phyloP scores from a whole-genome alignment of 1,140 invertebrate species.

The Aphelenchoides besseyi region DNA sequence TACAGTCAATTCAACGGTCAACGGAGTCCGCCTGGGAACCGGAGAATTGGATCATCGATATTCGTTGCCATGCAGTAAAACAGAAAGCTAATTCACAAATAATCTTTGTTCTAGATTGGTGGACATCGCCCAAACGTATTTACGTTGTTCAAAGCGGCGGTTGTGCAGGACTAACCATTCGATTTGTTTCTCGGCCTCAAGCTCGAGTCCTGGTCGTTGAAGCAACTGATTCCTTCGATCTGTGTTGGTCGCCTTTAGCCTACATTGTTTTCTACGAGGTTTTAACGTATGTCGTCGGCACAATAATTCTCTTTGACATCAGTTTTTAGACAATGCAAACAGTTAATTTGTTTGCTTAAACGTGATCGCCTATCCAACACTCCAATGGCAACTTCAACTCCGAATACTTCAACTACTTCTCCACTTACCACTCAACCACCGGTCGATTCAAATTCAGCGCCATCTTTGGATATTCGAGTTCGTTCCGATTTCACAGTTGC shows the following conservation, averaged over 20 bases:
- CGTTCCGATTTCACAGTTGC: constrained; percentile 36
- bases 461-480: background rate
- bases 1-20: background rate
- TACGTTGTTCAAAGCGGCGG: constrained; percentile 17
- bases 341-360: background rate
- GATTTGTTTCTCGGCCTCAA: background rate
- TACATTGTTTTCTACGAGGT: constrained; percentile 48
- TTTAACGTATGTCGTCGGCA: background rate
- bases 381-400: background rate
- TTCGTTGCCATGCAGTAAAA: background rate
- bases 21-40: background rate
- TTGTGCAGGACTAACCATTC: constrained; percentile 38
- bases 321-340: background rate
- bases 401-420: background rate
- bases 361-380: background rate
- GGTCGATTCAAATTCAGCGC: background rate
- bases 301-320: too few species aligned
- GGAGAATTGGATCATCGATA: constrained; percentile 5
- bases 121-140: background rate
- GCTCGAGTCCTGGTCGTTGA: constrained; percentile 17
- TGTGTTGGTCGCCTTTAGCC: constrained; percentile 42
- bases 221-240: constrained; percentile 25
- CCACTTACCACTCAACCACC: background rate
- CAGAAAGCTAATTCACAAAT: too few species aligned
- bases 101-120: too few species aligned